Percentiles rank a stretch among this genome's conserved stretches.
Evolutionary conservation across 2,797 vertebrate species (phyloP).

Genomic region (Anniella stebbinsi): DNA sequence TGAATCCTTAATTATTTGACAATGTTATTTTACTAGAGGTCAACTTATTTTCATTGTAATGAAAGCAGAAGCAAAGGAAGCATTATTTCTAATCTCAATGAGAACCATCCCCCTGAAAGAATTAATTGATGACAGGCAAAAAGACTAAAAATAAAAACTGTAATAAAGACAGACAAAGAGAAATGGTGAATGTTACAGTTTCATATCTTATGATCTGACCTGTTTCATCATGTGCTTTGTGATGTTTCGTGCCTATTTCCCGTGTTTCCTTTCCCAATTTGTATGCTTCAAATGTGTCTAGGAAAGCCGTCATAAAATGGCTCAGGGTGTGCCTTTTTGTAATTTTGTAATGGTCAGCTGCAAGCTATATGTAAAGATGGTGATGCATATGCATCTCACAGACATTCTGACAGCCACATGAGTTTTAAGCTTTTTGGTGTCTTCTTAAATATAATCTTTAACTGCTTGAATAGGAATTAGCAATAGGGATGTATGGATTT

Average conservation of each 20-base stretch:
- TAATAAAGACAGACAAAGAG: constrained; percentile 12
- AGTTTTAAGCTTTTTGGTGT: neutral
- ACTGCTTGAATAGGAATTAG: neutral
- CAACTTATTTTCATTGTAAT: constrained; percentile 63
- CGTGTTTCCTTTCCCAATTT: neutral
- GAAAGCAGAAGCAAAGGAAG: constrained; percentile 30
- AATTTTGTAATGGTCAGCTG: constrained; percentile 8
- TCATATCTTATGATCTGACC: constrained; percentile 23
- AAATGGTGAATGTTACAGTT: constrained; percentile 22
- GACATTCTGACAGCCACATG: neutral
- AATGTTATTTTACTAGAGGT: constrained; percentile 63
- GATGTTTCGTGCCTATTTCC: neutral
- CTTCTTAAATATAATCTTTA: neutral
- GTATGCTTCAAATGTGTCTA: neutral
- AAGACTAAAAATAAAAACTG: neutral
- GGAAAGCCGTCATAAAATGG: neutral
- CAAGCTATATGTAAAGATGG: neutral
- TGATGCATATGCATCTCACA: neutral
- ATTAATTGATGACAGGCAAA: constrained; percentile 51
- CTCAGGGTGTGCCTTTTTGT: neutral
- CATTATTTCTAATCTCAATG: constrained; percentile 41
- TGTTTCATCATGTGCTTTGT: constrained; percentile 18
- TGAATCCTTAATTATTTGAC: constrained; percentile 62
- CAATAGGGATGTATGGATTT: neutral
- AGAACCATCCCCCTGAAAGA: constrained; percentile 25